phyloP scores from a whole-genome alignment of 2,113 vertebrate genomes.

The Aphelocoma coerulescens region DNA sequence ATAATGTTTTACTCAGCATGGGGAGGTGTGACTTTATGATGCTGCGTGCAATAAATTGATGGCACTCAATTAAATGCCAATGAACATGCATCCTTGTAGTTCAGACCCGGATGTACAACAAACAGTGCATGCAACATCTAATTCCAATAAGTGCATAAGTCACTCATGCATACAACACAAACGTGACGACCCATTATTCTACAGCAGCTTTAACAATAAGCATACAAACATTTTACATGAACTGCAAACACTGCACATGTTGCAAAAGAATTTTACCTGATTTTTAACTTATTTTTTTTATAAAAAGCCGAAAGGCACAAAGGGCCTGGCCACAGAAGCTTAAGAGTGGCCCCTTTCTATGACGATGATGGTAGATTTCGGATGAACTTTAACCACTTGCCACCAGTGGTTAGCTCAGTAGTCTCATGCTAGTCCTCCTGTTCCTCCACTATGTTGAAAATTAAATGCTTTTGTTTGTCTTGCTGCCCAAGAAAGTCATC shows the following conservation, averaged over 20 bases:
- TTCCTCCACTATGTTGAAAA: not conserved
- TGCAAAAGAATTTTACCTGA: conserved; percentile 49
- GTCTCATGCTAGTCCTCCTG: not conserved
- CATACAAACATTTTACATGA: not conserved
- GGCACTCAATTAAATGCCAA: not conserved
- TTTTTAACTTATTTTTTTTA: not conserved
- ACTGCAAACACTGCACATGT: not conserved
- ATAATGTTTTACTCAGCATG: not conserved
- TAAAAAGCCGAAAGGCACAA: not conserved
- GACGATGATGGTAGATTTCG: not conserved
- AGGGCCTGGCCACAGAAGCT: not conserved
- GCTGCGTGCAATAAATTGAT: not conserved
- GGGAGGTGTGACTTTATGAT: not conserved
- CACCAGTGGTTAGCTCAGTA: not conserved
- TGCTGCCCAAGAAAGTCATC: not conserved
- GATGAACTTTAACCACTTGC: not conserved
- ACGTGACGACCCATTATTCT: not conserved
- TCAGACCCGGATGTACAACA: not conserved
- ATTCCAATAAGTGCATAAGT: not conserved
- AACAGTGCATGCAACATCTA: not conserved
- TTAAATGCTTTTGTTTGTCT: not conserved
- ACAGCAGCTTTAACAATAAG: not conserved
- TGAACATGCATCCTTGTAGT: not conserved
- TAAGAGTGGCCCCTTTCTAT: not conserved
- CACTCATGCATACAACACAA: not conserved